These are phyloP conservation scores for Uloborus plumipes DNA, from an alignment of 2,888 invertebrate genomes.

Conservation along the genomic window DNA sequence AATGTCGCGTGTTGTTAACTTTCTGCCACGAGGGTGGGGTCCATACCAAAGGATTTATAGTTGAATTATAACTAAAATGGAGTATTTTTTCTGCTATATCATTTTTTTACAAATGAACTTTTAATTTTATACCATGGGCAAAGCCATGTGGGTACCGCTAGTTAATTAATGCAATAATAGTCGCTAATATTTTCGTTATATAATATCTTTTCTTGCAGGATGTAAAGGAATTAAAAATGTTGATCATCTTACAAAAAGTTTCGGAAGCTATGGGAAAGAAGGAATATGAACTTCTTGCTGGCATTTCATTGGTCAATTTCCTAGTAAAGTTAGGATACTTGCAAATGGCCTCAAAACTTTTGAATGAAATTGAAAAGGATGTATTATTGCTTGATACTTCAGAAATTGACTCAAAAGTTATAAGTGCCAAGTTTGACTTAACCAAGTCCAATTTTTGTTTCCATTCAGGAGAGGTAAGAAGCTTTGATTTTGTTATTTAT, in stretches of 20 bases:
- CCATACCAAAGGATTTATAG: too few species aligned
- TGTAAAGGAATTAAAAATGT: conserved; percentile 33
- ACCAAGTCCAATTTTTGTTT: conserved; percentile 21
- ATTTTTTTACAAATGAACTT: too few species aligned
- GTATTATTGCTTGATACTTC: background rate
- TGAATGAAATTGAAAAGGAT: conserved; percentile 18
- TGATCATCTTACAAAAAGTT: conserved; percentile 22
- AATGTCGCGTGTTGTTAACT: too few species aligned
- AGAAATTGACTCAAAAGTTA: background rate
- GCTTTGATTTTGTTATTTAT: background rate
- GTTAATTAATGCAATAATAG: too few species aligned
- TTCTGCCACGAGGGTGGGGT: too few species aligned
- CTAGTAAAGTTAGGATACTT: conserved; percentile 33
- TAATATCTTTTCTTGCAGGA: conserved; percentile 23
- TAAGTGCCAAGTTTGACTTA: conserved; percentile 22
- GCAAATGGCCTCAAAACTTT: conserved; percentile 19
- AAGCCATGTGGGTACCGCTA: too few species aligned
- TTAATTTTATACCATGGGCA: too few species aligned
- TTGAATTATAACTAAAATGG: too few species aligned
- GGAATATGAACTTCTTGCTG: conserved; percentile 5
- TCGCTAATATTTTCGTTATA: background rate
- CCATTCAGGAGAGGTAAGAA: conserved; percentile 33
- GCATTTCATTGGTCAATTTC: conserved; percentile 20
- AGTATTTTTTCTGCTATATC: too few species aligned
- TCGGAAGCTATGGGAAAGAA: conserved; percentile 17